phyloP scores from a whole-genome alignment of 2,888 invertebrate genomes.

The Danaus chrysippus region DNA sequence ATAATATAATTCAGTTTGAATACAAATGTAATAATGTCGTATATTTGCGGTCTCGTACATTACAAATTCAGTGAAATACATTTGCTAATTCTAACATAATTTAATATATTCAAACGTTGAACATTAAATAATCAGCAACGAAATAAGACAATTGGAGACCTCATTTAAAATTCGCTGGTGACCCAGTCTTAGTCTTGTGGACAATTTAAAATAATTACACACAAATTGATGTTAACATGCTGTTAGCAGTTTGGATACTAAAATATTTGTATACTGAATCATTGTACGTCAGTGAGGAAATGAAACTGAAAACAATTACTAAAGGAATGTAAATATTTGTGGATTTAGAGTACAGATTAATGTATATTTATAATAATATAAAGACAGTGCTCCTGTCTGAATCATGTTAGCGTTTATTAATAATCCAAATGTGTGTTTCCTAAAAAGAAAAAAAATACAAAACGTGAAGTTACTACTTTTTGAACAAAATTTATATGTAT shows the following conservation, averaged over 20 bases:
- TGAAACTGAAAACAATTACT: constrained; percentile 17
- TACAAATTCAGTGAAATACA: neutral
- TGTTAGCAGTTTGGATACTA: neutral
- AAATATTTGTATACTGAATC: constrained; percentile 4
- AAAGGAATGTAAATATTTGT: constrained; percentile 14
- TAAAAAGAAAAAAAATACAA: too few species aligned
- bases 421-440: too few species aligned
- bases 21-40: too few species aligned
- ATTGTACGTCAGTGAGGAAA: constrained; percentile 7
- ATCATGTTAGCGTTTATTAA: too few species aligned
- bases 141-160: constrained; percentile 19
- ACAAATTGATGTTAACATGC: constrained; percentile 11
- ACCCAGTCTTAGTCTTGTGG: constrained; percentile 19
- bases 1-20: too few species aligned
- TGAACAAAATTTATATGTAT: too few species aligned
- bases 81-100: neutral
- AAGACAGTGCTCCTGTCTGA: too few species aligned
- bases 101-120: constrained; percentile 5
- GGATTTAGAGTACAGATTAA: too few species aligned
- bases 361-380: too few species aligned
- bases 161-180: constrained; percentile 18
- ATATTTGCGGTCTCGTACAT: too few species aligned
- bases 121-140: constrained; percentile 15
- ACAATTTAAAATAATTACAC: constrained; percentile 13
- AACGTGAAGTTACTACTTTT: too few species aligned